Conservation (phyloP, 2,797 vertebrate genomes). For the Acanthurus tractus region DNA sequence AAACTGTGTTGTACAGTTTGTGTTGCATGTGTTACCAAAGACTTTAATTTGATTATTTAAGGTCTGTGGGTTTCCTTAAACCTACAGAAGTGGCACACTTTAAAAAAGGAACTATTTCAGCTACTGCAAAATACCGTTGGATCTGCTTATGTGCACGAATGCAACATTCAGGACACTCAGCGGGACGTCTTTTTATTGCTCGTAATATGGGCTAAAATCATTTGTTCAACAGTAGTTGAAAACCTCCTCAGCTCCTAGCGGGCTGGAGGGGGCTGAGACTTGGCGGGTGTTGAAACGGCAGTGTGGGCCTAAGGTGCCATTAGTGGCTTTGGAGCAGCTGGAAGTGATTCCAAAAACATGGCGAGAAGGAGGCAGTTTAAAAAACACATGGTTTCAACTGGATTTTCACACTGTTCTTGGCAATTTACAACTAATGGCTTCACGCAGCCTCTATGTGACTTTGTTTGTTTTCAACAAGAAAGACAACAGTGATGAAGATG, state of each 20-base stretch:
- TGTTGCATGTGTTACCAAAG: background rate
- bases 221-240: conserved; percentile 84
- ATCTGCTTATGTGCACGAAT: conserved; percentile 49
- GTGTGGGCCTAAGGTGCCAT: conserved; percentile 84
- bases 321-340: conserved; percentile 87
- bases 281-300: conserved; percentile 84
- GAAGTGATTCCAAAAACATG: conserved; percentile 87
- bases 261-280: conserved; percentile 76
- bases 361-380: conserved; percentile 82
- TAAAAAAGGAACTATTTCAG: conserved; percentile 9
- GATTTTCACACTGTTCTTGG: conserved; percentile 85
- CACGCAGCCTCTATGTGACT: conserved; percentile 59
- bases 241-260: conserved; percentile 73
- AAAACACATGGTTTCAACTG: conserved; percentile 84
- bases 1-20: conserved; percentile 9
- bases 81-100: background rate
- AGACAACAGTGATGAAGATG: conserved; percentile 66
- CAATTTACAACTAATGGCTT: conserved; percentile 80
- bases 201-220: conserved; percentile 73
- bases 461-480: conserved; percentile 60
- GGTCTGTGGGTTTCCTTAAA: conserved; percentile 16
- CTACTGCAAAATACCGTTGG: conserved; percentile 21
- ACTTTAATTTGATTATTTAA: conserved; percentile 21
- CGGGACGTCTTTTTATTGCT: conserved; percentile 72
- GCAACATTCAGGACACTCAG: conserved; percentile 61